A percentile compares a stretch with the other conserved stretches of the same genome.
Evolutionary conservation across 1,140 invertebrate genomes (phyloP).

Genomic region (Drosophila cardini): DNA sequence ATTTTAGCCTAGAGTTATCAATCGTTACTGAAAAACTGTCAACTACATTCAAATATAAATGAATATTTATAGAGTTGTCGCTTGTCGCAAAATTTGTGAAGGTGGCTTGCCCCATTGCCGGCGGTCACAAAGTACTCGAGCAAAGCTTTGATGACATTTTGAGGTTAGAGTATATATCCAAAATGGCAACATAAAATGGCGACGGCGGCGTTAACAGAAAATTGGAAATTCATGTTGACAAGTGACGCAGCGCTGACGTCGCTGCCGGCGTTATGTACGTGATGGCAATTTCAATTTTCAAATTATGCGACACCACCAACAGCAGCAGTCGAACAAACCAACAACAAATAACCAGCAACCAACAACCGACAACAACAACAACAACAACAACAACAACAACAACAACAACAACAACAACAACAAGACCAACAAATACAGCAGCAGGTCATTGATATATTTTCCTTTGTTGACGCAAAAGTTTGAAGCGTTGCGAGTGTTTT

Average conservation of each 20-base stretch:
- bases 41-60: neutral
- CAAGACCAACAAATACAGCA: conserved; percentile 1
- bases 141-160: conserved; percentile 2
- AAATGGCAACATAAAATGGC: conserved; percentile 34
- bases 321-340: neutral
- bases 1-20: neutral
- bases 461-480: conserved; percentile 22
- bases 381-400: neutral
- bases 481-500: conserved; percentile 18
- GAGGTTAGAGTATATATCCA: conserved; percentile 26
- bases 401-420: conserved; percentile 2
- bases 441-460: conserved; percentile 70
- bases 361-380: conserved; percentile 3
- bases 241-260: conserved; percentile 54
- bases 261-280: conserved; percentile 70
- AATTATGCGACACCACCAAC: conserved; percentile 49
- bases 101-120: neutral
- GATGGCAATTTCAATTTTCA: conserved; percentile 75
- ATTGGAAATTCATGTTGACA: conserved; percentile 81
- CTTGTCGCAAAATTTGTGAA: neutral
- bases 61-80: neutral
- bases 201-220: conserved; percentile 52
- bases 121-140: conserved; percentile 1
- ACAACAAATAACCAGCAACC: too few species aligned
- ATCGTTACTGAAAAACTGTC: neutral